Percentiles rank a stretch among this genome's conserved stretches.
Evolutionary conservation across 2,797 vertebrate genomes (phyloP).

Genomic region (Heterohyrax brucei): DNA sequence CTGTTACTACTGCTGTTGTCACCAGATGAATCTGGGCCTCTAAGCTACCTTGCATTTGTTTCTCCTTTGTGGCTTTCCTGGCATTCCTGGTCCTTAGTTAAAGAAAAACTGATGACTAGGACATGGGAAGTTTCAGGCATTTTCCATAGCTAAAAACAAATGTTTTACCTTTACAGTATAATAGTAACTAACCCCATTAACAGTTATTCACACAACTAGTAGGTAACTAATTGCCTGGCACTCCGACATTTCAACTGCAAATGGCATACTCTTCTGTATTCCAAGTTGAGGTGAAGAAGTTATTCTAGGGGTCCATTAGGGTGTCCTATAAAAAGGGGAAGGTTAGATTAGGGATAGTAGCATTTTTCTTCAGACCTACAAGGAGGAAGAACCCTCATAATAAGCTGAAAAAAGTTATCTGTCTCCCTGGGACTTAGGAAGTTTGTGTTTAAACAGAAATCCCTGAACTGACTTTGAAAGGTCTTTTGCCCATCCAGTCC

Average conservation of each 20-base stretch:
- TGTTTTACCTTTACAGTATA: neutral
- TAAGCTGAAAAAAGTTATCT: neutral
- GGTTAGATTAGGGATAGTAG: neutral
- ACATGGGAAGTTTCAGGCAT: neutral
- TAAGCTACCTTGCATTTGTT: constrained; percentile 8
- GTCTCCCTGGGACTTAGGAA: neutral
- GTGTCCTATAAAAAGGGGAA: neutral
- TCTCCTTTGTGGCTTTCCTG: constrained; percentile 13
- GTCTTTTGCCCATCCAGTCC: neutral
- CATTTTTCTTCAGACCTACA: constrained; percentile 53
- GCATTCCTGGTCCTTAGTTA: neutral
- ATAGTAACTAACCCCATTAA: neutral
- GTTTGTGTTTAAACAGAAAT: neutral
- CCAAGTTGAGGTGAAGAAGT: neutral
- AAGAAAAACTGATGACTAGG: neutral
- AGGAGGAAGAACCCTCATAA: neutral
- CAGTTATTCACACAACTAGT: neutral
- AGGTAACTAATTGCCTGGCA: neutral
- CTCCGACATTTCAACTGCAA: neutral
- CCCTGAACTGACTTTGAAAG: neutral
- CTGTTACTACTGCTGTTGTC: constrained; percentile 4
- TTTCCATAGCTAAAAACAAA: constrained; percentile 22
- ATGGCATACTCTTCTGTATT: constrained; percentile 16
- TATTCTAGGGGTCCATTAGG: neutral
- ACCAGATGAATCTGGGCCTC: neutral